Base-by-base conservation (phyloP, 1,140 invertebrate genomes). In the Spodoptera litura region DNA sequence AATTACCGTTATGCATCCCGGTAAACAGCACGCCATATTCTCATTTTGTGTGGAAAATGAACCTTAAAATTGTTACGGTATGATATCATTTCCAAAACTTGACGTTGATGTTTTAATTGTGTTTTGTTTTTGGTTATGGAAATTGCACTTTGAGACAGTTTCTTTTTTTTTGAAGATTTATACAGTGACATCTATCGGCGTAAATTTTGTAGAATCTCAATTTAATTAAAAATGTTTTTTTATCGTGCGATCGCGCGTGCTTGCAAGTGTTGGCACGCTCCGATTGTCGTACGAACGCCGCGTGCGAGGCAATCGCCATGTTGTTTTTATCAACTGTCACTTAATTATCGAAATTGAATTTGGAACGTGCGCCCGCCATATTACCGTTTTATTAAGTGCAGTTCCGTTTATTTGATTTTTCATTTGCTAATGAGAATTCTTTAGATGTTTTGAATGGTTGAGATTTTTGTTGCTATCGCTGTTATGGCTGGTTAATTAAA, bases 211-310 rank as follows among this genome's bases (percentile, higher is more conserved):
- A 88, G 91, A 93, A 93, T 94, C 88, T 90, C 92, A 90, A 94
- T 94, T 94, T 94, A 94, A 94, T 93, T 93, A 93, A 91, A 94
- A 89, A 87, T 87, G 83, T 84, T 85, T 84, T 87, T 86, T 89
- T 90, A 90, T 90, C 89, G 87, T 73, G 79, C 62, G 79, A 89
- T 89, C 84, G 83, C 87, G 86, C 86, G 89, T 86, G 89, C 87
- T 78, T 75, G 83, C 75, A 87, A 89, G 89, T 91, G 90, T 86
- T 83, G 91, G 85, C 90, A 93, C 92, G 90, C 88, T 89, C 82
- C 84, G 83, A 86, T 84, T 85, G 81, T 71, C 61, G 78, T 52
- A 66, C 72, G 78, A 27, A 61, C 72, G 78, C 49, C 44, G 20
- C 20, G 27, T 70, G 73, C 83, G 79, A 84, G 84, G 82, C 84